Base-by-base conservation (phyloP, 2,888 invertebrate genomes). In the Mythimna pallens region DNA sequence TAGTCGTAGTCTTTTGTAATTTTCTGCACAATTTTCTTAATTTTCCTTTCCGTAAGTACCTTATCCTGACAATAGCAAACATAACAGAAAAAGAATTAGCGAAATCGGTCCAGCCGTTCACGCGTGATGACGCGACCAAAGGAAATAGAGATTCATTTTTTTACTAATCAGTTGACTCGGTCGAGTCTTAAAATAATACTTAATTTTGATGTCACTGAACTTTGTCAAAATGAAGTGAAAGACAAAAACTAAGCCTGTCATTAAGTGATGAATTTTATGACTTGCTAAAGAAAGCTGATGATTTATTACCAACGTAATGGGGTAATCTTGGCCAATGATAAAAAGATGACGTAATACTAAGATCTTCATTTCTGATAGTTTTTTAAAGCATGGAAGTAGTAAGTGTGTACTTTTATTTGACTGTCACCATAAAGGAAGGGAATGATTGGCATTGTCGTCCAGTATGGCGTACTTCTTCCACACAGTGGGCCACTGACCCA, bases 281-380 rank as follows among this genome's bases (percentile, higher is more conserved):
- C 52, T 55, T 36, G 43, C 9, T 52, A 36, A 30, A 52, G 76
- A 79, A 79, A 79, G 79, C 58, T 79, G 20, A 64, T 72, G 52
- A 79, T 76, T 73, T 79, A 79, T 73, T 54, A 47, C 47, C 58
- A 10, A 52, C 25, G 54, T 47, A 70, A 9, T 76, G 58, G 34
- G n/a, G 30, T 77, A 59, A 55, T 78, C 10, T 40, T 70, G n/a
- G 36, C 14, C 12, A 47, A 14, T 14, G 7, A 10, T 55, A 20
- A 65, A 62, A 61, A 40, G 40, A 10, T 75, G 59, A 71, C 54
- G 61, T 71, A 75, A 78, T 36, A 17, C 3, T 8, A 7, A 47
- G 5, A 12, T n/a, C 6, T 4, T 52, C 8, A n/a, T 9, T n/a
- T n/a, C n/a, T 47, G 17, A 47, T 47, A 1, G 50, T 52, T 52